Percentiles rank a stretch among this genome's conserved stretches.
Conservation (phyloP, 1,140 invertebrate genomes). For the Orius laevigatus region DNA sequence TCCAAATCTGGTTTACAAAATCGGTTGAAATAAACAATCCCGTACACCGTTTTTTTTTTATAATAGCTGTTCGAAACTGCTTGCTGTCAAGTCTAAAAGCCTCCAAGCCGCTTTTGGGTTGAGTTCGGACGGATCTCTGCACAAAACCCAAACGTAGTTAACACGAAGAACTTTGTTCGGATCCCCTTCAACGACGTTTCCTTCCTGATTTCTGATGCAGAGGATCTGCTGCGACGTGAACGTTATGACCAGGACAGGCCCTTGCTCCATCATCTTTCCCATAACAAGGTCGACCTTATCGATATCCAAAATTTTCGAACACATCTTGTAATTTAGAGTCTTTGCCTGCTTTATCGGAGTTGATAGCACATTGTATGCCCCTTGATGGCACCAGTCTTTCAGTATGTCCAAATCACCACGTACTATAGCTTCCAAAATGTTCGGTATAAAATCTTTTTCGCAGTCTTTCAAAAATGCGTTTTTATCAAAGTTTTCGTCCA, state of each 20-base stretch:
- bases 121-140: constrained; percentile 82
- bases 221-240: constrained; percentile 95
- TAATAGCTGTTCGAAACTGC: constrained; percentile 77
- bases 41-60: too few relatives aligned
- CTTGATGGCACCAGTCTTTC: constrained; percentile 98
- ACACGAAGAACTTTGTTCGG: constrained; percentile 86
- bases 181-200: constrained; percentile 86
- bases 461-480: constrained; percentile 76
- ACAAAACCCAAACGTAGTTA: constrained; percentile 94
- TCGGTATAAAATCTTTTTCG: constrained; percentile 94
- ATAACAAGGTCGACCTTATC: constrained; percentile 89
- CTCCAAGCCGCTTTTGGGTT: constrained; percentile 93
- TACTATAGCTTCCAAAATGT: constrained; percentile 92
- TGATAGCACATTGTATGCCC: constrained; percentile 79
- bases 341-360: constrained; percentile 76
- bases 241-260: constrained; percentile 87
- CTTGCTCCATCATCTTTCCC: constrained; percentile 98
- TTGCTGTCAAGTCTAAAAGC: constrained; percentile 83
- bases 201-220: constrained; percentile 67
- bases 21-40: too few relatives aligned
- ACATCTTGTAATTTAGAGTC: constrained; percentile 57
- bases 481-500: constrained; percentile 89
- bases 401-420: constrained; percentile 75
- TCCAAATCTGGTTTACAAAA: too few relatives aligned
- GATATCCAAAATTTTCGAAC: constrained; percentile 86